Base-by-base conservation (phyloP, 2,113 vertebrate species). In the Phalacrocorax aristotelis region DNA sequence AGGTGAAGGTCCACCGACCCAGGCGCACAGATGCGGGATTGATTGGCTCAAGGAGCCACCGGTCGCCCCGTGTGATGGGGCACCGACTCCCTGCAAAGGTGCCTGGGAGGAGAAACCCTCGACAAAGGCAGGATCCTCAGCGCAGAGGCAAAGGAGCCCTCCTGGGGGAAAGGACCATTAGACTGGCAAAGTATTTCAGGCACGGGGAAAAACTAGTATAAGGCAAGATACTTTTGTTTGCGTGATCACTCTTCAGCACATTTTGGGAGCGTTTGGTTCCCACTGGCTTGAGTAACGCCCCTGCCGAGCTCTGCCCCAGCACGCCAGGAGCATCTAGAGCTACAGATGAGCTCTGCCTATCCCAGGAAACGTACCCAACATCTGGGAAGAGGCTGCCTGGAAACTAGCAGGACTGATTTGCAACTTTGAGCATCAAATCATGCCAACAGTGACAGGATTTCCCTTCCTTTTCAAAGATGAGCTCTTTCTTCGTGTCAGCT, bases 1-100 rank as follows among this genome's bases (percentile, higher is more conserved):
- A 40, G 85, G 70, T 44, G 84, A 49, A 16, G 60, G 48, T 54
- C 84, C 81, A 7, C 16, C 34, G 10, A 2, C 46, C 58, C 84
- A 6, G 79, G 60, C 7, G 1, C 25, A 13, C 3, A 36, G 64
- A 4, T 0, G 4, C 4, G 1, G 78, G n/a, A 19, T 46, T 3
- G 36, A 81, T n/a, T 2, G 32, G 30, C 51, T 65, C 44, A 2
- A 9, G 0, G 5, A 23, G 48, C 7, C 2, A 20, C 40, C 7
- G 1, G 15, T 13, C 60, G 15, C 61, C 7, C 61, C 4, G 0
- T 0, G 3, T 1, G 23, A 40, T 10, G 57, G 26, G 21, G 5
- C 36, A 25, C 27, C 5, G 2, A 2, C 20, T 32, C 52, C 77
- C 21, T 6, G 54, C 12, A 17, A 10, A 36, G 38, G 61, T 2